Conservation (phyloP, 30 jellyfish, hydroid and myxozoan genomes). For the Aurelia aurita region DNA sequence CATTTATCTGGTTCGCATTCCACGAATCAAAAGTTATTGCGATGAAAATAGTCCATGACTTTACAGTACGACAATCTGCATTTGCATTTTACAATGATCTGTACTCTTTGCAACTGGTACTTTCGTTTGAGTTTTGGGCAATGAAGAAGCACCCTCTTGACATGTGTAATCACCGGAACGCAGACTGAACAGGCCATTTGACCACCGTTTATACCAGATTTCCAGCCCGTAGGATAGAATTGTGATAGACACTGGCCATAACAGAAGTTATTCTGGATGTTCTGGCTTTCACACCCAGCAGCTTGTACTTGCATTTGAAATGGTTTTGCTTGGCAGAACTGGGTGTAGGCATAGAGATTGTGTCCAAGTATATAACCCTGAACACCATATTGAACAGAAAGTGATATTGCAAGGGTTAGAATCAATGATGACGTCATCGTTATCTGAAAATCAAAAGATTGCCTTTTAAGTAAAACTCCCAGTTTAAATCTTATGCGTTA, state of each 20-base stretch:
- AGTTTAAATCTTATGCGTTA: no score
- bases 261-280: slow-evolving; percentile 51
- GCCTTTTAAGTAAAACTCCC: no score
- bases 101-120: slow-evolving; percentile 4
- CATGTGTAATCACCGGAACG: slow-evolving; percentile 25
- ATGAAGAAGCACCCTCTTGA: slow-evolving; percentile 33
- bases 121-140: slow-evolving; percentile 37
- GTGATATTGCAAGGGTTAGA: background rate
- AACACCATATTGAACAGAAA: background rate
- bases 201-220: background rate
- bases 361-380: background rate
- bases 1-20: background rate
- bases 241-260: slow-evolving; percentile 70
- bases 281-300: slow-evolving; percentile 42
- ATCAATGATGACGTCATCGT: slow-evolving; percentile 3
- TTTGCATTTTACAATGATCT: slow-evolving; percentile 32
- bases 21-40: background rate
- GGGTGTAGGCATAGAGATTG: slow-evolving; percentile 15
- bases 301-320: slow-evolving; percentile 52
- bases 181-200: slow-evolving; percentile 51
- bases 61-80: slow-evolving; percentile 50
- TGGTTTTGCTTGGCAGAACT: slow-evolving; percentile 48
- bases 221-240: slow-evolving; percentile 55
- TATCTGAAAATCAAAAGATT: background rate
- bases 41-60: slow-evolving; percentile 6